Evolutionary conservation across 1,140 invertebrate species (phyloP).

Genomic region (Ceratosolen fusciceps): DNA sequence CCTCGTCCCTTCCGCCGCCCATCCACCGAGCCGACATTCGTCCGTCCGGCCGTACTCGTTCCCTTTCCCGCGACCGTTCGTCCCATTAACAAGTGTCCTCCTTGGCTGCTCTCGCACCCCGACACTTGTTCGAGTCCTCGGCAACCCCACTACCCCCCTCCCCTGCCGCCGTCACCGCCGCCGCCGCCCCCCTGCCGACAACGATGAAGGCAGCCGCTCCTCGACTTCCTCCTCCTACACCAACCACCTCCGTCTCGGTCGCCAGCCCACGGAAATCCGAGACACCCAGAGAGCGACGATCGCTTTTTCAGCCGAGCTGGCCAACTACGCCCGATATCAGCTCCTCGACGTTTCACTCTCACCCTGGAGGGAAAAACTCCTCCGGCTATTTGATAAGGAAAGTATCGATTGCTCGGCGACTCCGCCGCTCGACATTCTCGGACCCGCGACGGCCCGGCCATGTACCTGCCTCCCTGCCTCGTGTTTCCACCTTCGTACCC

Average conservation of each 20-base stretch:
- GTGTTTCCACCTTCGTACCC: constrained; percentile 49
- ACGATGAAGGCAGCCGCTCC: background rate
- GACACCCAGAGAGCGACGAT: background rate
- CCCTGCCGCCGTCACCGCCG: background rate
- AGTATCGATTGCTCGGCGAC: background rate
- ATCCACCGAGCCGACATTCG: background rate
- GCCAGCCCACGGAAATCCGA: background rate
- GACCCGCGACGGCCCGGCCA: constrained; percentile 55
- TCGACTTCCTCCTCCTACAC: background rate
- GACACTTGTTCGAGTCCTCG: background rate
- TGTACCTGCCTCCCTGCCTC: constrained; percentile 53
- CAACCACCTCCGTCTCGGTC: background rate
- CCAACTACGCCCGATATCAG: background rate
- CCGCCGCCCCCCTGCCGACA: background rate
- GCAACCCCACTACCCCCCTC: too few relatives aligned
- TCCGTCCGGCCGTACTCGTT: constrained; percentile 18
- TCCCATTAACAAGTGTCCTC: constrained; percentile 24
- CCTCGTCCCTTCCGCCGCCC: constrained; percentile 9
- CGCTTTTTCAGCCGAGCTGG: background rate
- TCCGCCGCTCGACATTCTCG: background rate
- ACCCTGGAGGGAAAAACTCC: background rate
- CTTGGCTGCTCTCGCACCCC: background rate
- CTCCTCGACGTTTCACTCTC: background rate
- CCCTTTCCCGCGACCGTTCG: background rate
- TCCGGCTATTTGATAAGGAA: background rate